Conservation (phyloP, 2,113 vertebrate species). For the Pollachius pollachius region DNA sequence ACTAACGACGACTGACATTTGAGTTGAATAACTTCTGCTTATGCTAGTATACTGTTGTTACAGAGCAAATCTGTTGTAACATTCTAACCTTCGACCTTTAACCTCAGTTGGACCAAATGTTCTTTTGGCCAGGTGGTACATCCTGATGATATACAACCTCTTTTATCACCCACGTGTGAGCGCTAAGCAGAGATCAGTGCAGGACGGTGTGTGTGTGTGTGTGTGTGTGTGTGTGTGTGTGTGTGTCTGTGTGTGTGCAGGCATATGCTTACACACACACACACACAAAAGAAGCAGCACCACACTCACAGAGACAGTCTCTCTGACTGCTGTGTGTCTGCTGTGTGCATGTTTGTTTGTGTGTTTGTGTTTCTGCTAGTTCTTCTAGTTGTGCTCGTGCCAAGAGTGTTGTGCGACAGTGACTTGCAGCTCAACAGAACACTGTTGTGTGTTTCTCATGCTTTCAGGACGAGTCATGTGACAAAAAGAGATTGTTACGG, state of each 20-base stretch:
- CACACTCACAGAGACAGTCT: too few species aligned
- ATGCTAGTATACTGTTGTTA: too few species aligned
- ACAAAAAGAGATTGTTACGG: constrained; percentile 58
- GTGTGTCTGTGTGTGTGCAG: too few species aligned
- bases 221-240: too few species aligned
- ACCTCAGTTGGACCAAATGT: background rate
- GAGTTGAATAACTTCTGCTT: too few species aligned
- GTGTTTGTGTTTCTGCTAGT: constrained; percentile 8
- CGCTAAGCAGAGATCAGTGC: background rate
- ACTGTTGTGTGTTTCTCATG: constrained; percentile 49
- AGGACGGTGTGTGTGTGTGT: background rate
- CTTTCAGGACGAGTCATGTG: constrained; percentile 17
- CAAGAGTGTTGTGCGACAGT: constrained; percentile 27
- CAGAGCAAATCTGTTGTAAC: too few species aligned
- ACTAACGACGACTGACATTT: too few species aligned
- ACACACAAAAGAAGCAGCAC: too few species aligned
- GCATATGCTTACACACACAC: too few species aligned
- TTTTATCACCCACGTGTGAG: constrained; percentile 34
- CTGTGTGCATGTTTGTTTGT: constrained; percentile 4
- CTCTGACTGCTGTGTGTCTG: background rate
- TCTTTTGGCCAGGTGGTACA: background rate
- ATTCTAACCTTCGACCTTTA: too few species aligned
- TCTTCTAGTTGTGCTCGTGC: constrained; percentile 54
- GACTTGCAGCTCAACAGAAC: constrained; percentile 56
- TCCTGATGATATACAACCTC: background rate